Evolutionary conservation across 2,113 vertebrate genomes (phyloP).

Genomic region (Boulengeromyrus knoepffleri): DNA sequence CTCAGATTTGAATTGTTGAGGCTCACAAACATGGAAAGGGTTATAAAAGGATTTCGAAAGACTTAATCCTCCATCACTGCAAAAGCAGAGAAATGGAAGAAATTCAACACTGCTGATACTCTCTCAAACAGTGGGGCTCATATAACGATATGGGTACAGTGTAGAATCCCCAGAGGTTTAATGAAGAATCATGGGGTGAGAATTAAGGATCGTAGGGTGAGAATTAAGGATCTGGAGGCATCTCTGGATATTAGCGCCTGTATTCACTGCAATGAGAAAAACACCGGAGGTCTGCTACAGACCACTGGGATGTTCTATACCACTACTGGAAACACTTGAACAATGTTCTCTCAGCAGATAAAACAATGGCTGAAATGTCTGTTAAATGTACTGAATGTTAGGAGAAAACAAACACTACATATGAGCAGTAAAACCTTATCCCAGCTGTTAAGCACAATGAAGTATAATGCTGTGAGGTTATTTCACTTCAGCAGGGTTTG

Average conservation of each 20-base stretch:
- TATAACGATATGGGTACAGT: background rate
- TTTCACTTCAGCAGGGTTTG: background rate
- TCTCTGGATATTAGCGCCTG: background rate
- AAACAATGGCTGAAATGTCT: background rate
- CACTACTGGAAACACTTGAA: background rate
- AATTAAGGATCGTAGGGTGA: background rate
- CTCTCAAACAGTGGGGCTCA: background rate
- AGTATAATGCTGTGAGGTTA: background rate
- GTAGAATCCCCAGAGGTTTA: background rate
- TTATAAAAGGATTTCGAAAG: background rate
- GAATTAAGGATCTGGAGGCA: background rate
- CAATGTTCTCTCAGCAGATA: background rate
- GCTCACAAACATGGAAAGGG: background rate
- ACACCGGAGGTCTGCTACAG: background rate
- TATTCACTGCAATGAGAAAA: background rate
- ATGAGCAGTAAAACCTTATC: background rate
- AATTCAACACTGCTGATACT: background rate
- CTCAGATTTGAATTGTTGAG: background rate
- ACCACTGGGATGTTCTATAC: background rate
- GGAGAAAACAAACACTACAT: background rate
- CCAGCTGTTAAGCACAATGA: background rate
- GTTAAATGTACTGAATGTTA: background rate
- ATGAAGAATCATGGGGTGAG: background rate
- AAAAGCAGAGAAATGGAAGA: background rate
- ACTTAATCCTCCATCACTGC: background rate